Percentiles rank a stretch among this genome's conserved stretches.
Evolutionary conservation across 2,113 vertebrate genomes (phyloP).

Genomic region (Hippoglossus stenolepis): DNA sequence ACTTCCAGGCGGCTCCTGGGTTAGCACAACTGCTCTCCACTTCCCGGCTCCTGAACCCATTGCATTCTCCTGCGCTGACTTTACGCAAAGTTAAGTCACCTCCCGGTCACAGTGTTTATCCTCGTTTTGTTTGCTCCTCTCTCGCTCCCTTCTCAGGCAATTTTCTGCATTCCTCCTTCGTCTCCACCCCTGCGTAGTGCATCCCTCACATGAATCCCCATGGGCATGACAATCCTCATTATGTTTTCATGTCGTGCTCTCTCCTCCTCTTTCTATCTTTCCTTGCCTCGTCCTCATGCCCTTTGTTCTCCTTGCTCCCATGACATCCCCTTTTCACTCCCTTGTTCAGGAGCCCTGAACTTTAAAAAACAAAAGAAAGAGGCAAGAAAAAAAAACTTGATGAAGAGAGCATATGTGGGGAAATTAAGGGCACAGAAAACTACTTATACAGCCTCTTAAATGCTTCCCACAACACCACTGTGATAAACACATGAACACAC

Average conservation of each 20-base stretch:
- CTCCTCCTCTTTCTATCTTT: constrained; percentile 22
- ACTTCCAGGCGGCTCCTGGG: constrained; percentile 28
- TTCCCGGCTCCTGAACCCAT: constrained; percentile 26
- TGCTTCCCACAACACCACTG: constrained; percentile 1
- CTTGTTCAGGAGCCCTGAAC: not conserved
- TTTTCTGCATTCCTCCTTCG: constrained; percentile 48
- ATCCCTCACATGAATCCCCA: constrained; percentile 60
- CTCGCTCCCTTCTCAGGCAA: constrained; percentile 19
- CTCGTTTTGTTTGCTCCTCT: not conserved
- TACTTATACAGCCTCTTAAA: constrained; percentile 17
- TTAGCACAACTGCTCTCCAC: constrained; percentile 46
- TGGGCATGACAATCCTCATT: constrained; percentile 71
- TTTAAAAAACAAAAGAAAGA: not conserved
- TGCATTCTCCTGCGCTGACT: constrained; percentile 41
- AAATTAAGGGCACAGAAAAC: constrained; percentile 21
- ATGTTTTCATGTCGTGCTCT: constrained; percentile 72
- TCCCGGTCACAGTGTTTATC: constrained; percentile 25
- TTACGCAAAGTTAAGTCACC: constrained; percentile 55
- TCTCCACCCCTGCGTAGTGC: constrained; percentile 40
- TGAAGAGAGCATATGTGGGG: no score
- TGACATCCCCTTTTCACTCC: constrained; percentile 26
- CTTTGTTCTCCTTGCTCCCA: constrained; percentile 54
- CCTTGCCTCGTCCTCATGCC: constrained; percentile 27
- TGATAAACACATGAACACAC: constrained; percentile 25
- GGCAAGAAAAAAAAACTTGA: not conserved